Conservation (phyloP, 2,113 vertebrate genomes). For the Coregonus clupeaformis region DNA sequence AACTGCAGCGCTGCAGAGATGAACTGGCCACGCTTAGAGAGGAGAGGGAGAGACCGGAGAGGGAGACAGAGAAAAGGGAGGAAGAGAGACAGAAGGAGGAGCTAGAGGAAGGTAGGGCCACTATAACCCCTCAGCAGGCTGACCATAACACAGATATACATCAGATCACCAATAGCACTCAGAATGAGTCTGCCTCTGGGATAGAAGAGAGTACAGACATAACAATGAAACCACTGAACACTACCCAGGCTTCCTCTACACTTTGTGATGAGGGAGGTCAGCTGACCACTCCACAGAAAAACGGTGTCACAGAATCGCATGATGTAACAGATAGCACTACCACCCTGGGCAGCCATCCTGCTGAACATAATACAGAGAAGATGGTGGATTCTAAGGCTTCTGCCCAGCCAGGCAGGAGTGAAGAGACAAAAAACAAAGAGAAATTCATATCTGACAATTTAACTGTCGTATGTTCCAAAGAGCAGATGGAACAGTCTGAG, state of each 20-base stretch:
- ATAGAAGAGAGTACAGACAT: background rate
- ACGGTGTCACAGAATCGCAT: background rate
- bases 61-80: background rate
- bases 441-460: background rate
- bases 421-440: background rate
- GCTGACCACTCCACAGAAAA: background rate
- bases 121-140: background rate
- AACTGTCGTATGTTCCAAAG: background rate
- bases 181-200: background rate
- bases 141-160: background rate
- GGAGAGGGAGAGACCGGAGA: slow-evolving; percentile 17
- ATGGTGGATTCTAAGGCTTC: background rate
- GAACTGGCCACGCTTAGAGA: slow-evolving; percentile 46
- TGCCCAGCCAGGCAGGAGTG: background rate
- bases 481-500: background rate
- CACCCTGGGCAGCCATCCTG: background rate
- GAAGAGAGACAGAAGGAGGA: background rate
- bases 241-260: background rate
- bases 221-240: background rate
- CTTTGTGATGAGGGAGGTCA: background rate
- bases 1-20: slow-evolving; percentile 57
- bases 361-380: background rate
- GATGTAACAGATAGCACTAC: background rate
- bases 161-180: background rate
- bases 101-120: too few relatives aligned